Conservation (phyloP, 2,113 vertebrate genomes). For the Eretmochelys imbricata region DNA sequence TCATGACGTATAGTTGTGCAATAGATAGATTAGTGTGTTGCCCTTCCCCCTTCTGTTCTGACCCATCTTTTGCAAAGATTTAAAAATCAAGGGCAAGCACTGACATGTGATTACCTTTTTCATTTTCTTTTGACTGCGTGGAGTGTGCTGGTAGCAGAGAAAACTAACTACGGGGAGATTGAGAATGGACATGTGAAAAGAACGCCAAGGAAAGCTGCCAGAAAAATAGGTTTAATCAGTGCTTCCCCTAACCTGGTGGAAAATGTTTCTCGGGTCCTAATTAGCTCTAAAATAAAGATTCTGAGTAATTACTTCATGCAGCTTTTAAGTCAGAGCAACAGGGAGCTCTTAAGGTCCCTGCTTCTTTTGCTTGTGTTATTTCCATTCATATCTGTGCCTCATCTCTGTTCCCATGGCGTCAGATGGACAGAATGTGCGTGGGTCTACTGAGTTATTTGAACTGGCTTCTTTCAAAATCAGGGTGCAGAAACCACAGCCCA, state of each 20-base stretch:
- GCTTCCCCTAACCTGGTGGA: constrained; percentile 8
- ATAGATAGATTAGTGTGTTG: constrained; percentile 7
- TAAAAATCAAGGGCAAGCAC: constrained; percentile 61
- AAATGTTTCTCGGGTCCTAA: constrained; percentile 19
- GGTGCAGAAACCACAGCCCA: neutral
- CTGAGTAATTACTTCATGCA: constrained; percentile 30
- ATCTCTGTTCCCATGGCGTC: neutral
- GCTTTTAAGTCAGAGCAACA: neutral
- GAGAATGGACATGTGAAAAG: constrained; percentile 37
- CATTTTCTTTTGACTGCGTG: neutral
- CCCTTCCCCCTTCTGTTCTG: neutral
- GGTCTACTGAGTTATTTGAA: neutral
- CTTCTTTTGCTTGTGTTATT: neutral
- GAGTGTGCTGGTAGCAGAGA: neutral
- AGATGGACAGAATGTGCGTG: neutral
- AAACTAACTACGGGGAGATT: neutral
- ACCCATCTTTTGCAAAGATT: constrained; percentile 48
- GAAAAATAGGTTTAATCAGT: constrained; percentile 47
- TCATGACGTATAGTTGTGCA: constrained; percentile 49
- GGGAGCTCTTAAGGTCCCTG: neutral
- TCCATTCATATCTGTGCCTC: neutral
- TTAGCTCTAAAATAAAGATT: constrained; percentile 20
- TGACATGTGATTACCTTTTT: constrained; percentile 46
- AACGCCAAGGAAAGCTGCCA: constrained; percentile 20
- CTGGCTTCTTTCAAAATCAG: neutral